A percentile compares a stretch with the other conserved stretches of the same genome.
phyloP scores from a whole-genome alignment of 2,113 vertebrate species.

The Rhea pennata region DNA sequence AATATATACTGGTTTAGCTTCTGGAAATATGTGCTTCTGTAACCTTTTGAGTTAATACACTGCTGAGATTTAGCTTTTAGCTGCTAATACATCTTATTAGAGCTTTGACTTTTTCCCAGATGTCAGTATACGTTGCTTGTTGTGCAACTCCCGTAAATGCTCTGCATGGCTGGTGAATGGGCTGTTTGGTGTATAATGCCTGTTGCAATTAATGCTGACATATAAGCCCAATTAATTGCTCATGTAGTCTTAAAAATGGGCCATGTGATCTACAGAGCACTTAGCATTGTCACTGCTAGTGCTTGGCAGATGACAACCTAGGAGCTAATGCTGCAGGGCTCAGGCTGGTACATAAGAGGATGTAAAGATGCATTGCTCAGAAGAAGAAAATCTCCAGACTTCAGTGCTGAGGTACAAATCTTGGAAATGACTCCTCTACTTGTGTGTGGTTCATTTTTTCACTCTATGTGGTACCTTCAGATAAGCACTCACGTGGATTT shows the following conservation, averaged over 20 bases:
- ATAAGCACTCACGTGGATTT: neutral
- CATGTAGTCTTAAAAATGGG: neutral
- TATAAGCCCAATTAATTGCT: neutral
- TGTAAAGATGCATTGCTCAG: neutral
- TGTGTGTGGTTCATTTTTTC: neutral
- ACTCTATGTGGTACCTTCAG: neutral
- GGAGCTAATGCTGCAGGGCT: neutral
- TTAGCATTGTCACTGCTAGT: neutral
- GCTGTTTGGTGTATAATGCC: neutral
- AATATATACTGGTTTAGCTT: neutral
- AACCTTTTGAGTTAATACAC: neutral
- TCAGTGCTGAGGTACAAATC: neutral
- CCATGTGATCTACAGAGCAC: neutral
- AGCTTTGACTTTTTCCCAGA: constrained; percentile 7
- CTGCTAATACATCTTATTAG: neutral
- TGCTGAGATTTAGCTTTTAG: constrained; percentile 22
- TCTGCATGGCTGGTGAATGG: neutral
- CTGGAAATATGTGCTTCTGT: neutral
- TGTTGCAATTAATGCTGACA: neutral
- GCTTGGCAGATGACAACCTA: neutral
- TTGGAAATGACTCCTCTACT: neutral
- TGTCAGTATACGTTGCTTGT: neutral
- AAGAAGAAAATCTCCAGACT: neutral
- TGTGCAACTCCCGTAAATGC: neutral
- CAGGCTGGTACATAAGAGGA: neutral